Conservation (phyloP, 2,113 vertebrate species). For the Natator depressus region DNA sequence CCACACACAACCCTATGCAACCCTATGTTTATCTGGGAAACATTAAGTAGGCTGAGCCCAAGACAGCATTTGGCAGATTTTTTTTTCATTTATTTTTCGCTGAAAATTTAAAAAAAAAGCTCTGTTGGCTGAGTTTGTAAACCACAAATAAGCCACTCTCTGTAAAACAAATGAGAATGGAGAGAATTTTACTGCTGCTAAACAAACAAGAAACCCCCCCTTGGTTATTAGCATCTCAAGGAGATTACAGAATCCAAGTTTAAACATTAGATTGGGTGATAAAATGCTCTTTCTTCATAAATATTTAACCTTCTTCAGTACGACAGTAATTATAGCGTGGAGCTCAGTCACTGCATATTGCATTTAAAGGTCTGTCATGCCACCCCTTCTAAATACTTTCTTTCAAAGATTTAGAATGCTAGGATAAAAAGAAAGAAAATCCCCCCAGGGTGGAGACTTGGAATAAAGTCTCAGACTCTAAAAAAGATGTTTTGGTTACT, state of each 20-base stretch:
- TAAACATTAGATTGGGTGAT: conserved; percentile 74
- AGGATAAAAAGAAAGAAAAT: conserved; percentile 65
- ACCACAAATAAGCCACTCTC: background rate
- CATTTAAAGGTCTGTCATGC: conserved; percentile 53
- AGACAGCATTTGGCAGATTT: background rate
- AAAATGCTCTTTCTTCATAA: conserved; percentile 78
- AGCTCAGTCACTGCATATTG: conserved; percentile 49
- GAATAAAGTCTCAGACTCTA: background rate
- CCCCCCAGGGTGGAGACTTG: background rate
- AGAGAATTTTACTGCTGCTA: conserved; percentile 44
- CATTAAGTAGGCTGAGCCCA: background rate
- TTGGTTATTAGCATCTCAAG: conserved; percentile 64
- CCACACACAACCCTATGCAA: background rate
- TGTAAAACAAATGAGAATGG: conserved; percentile 37
- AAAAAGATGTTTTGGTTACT: background rate
- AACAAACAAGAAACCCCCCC: background rate
- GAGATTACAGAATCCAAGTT: conserved; percentile 71
- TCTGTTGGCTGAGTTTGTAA: background rate
- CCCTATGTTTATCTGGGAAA: background rate
- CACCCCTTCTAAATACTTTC: conserved; percentile 57
- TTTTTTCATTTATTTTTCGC: conserved; percentile 7
- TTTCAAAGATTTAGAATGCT: conserved; percentile 46
- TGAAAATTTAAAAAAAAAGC: background rate
- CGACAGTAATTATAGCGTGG: conserved; percentile 67
- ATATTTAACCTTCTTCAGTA: conserved; percentile 77